Evolutionary conservation across 2,113 vertebrate species (phyloP), one percentile per base, ranked within the genome.

Genomic region (Athene cunicularia): DNA sequence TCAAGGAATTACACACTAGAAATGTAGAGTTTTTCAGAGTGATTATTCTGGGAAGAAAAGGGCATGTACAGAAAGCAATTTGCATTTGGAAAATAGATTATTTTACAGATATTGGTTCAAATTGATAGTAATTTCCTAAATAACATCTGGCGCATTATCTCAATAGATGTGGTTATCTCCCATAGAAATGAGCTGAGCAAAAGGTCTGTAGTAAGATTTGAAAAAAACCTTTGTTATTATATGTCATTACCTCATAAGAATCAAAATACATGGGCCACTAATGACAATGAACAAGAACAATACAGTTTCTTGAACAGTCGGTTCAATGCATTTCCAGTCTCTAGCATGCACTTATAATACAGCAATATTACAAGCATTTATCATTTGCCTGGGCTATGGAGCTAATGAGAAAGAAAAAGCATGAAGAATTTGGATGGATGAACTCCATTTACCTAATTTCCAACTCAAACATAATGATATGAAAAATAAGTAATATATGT

Each of bases 201-300:
- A 88, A 90, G 77, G 52, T 58, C 62, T 75, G 53, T 22, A 32
- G 66, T 24, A 68, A 81, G 58, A 90, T 81, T 93, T 88, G 74
- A 90, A 96, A 84, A 88, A 63, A 95, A 87, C 81, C 75, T 97
- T 95, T 91, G 80, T 93, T 95, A 84, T 94, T 89, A 87, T 84
- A 90, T 85, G 71, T 75, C 90, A 88, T 94, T 96, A 74, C 72
- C 50, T 87, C 71, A 59, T 32, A 86, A 71, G 79, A 84, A 77
- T 82, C 80, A 93, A 95, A 88, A 92, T 52, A 84, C 71, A 39
- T 59, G 67, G 23, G 89, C 35, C 62, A 70, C 88, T 79, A 88
- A 93, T 90, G 73, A 86, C 83, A 94, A 17, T 23, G 89, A 91
- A 81, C 37, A 95, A 93, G 85, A 96, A 83, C 58, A 95, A 86